Conservation (phyloP, 2,888 invertebrate genomes). For the Caenorhabditis sulstoni region DNA sequence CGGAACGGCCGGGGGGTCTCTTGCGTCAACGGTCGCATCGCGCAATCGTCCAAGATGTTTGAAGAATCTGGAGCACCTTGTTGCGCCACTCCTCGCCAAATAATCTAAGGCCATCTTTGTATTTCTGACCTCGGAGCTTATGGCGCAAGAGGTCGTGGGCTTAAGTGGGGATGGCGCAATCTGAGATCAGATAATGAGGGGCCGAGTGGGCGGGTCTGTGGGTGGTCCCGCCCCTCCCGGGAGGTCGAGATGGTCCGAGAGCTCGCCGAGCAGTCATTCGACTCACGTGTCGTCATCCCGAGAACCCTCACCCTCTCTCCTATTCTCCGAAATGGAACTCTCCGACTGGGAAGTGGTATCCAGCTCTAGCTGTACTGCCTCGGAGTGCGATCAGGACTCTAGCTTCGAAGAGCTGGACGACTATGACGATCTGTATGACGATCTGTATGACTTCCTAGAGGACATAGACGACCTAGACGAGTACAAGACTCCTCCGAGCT, state of each 20-base stretch:
- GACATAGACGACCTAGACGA: too few species aligned
- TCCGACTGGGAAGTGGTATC: too few species aligned
- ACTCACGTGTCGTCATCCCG: too few species aligned
- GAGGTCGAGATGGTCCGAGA: too few species aligned
- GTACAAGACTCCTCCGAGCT: background rate
- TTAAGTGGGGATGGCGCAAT: constrained; percentile 1
- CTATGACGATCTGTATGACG: background rate
- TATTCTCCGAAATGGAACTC: too few species aligned
- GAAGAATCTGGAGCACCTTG: too few species aligned
- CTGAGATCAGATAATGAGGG: background rate
- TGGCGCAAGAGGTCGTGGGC: background rate
- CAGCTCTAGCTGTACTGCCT: too few species aligned
- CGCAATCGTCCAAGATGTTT: background rate
- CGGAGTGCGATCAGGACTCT: too few species aligned
- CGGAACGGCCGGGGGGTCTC: background rate
- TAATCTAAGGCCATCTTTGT: background rate
- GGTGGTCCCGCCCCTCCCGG: background rate
- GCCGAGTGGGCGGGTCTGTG: background rate
- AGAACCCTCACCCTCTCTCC: too few species aligned
- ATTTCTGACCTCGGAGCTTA: background rate
- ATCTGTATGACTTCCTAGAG: too few species aligned
- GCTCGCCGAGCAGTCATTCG: too few species aligned
- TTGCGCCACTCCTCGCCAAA: background rate
- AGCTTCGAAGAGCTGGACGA: too few species aligned
- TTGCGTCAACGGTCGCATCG: background rate